phyloP scores from a whole-genome alignment of 2,797 vertebrate genomes.

The Lepilemur septentrionalis region DNA sequence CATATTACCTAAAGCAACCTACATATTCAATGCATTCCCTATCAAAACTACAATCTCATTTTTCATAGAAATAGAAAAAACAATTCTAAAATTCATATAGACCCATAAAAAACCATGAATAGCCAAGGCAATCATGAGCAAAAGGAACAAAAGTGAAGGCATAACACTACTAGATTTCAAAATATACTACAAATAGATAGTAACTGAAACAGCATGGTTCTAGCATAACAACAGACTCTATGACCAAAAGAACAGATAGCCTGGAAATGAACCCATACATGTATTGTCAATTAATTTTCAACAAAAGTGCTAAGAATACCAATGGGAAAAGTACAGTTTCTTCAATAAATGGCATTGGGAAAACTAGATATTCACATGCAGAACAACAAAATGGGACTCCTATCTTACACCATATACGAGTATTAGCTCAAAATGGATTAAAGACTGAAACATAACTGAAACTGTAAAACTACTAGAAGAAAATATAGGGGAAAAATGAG shows the following conservation, averaged over 20 bases:
- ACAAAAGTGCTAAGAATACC: neutral
- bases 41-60: neutral
- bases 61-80: neutral
- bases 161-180: neutral
- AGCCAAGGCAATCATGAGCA: neutral
- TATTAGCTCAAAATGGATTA: neutral
- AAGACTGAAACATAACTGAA: neutral
- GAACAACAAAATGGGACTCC: neutral
- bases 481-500: neutral
- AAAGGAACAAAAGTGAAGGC: neutral
- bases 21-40: neutral
- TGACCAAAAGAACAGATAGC: neutral
- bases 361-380: neutral
- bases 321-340: neutral
- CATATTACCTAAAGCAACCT: neutral
- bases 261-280: neutral
- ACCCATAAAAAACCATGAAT: neutral
- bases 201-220: neutral
- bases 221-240: neutral
- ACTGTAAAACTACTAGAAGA: neutral
- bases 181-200: neutral
- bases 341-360: neutral
- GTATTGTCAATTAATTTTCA: neutral
- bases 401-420: neutral
- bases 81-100: neutral